Conservation (phyloP, 92 coral and sea anemone species). For the Heteractis magnifica region DNA sequence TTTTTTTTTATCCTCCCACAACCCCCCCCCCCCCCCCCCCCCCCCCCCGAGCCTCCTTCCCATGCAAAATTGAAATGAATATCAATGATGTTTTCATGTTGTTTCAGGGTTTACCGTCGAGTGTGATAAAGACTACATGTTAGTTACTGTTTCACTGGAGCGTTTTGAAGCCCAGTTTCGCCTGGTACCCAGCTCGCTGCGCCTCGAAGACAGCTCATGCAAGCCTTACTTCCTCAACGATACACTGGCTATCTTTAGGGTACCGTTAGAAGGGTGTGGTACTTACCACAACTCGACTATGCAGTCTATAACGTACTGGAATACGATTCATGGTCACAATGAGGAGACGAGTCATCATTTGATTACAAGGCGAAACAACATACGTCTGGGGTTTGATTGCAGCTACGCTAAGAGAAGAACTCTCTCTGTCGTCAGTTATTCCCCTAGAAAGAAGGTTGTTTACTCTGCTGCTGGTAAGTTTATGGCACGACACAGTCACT, state of each 20-base stretch:
- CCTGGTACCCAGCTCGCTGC: conserved; percentile 40
- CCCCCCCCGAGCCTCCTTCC: neutral
- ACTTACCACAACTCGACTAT: conserved; percentile 53
- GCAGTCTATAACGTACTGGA: conserved; percentile 38
- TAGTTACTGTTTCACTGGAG: conserved; percentile 28
- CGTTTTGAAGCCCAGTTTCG: conserved; percentile 17
- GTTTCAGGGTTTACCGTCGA: conserved; percentile 35
- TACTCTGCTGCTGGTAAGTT: conserved; percentile 56
- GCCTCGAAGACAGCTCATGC: conserved; percentile 55
- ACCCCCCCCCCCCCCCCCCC: neutral
- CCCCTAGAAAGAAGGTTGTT: conserved; percentile 57
- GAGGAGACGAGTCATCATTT: conserved; percentile 19
- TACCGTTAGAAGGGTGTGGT: conserved; percentile 80
- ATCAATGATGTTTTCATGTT: neutral
- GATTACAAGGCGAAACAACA: conserved; percentile 51
- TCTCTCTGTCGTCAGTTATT: conserved; percentile 67
- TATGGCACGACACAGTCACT: neutral
- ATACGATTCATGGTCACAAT: conserved; percentile 57
- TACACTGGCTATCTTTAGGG: conserved; percentile 58
- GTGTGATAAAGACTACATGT: conserved; percentile 53
- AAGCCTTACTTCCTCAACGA: conserved; percentile 38
- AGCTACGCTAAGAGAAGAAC: conserved; percentile 30
- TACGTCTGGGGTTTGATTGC: conserved; percentile 41
- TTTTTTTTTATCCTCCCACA: too few species aligned
- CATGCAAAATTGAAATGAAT: neutral